Evolutionary conservation across 2,888 invertebrate genomes (phyloP), one percentile per base, ranked within the genome.

Genomic region (Platerodrilus igneus): DNA sequence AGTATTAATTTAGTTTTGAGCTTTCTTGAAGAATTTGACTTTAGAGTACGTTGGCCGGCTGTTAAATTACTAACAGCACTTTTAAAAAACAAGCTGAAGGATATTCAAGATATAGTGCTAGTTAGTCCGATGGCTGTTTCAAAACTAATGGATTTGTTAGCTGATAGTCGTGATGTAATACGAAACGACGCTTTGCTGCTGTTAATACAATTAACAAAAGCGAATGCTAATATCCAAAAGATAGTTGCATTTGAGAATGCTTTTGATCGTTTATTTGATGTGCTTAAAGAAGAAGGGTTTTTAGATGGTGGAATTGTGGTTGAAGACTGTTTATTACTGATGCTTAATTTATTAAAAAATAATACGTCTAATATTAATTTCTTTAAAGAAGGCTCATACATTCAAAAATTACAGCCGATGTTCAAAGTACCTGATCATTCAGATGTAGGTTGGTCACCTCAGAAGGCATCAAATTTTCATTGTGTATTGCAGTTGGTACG

Each of bases 191-290:
- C 92, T 0, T 70, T 99, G 6, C 69, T 99, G 3, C 71, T 99
- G 29, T 74, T 99, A 0, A 90, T 90, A 48, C 90, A 93, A 58
- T 69, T 99, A 53, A 96, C 96, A 0, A 86, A 87, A 74, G 86
- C 87, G 8, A 96, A 99, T 71, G 89, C 94, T 0, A 96, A 94
- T 66, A 93, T 97, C 57, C 96, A 97, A 67, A 99, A 97, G 71
- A 96, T 99, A 57, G 94, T 99, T 0, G 96, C 97, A 0, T 99
- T 97, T 66, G 97, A 99, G 67, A 97, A 96, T 70, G 95, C 95
- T 0, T 99, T 99, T 63, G 96, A 96, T 67, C 78, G 89, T 51
- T 73, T 99, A 16, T 86, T 97, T 54, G 92, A 93, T 64, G 93
- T 99, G 6, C 86, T 99, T 7, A 77, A 76, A 2, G 53, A 55